Evolutionary conservation across 2,888 invertebrate species (phyloP).

Genomic region (Celastrina argiolus): DNA sequence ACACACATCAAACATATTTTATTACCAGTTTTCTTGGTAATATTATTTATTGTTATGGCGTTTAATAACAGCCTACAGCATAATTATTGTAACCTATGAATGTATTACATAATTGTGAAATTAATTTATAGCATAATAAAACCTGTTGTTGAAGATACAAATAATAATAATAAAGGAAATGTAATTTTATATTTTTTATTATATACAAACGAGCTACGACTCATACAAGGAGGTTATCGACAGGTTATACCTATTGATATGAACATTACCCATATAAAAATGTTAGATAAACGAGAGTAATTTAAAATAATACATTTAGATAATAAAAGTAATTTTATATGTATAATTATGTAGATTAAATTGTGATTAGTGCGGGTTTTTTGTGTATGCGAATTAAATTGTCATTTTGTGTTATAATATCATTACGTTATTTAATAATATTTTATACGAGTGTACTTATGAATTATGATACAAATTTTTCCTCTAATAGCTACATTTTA

Average conservation of each 20-base stretch:
- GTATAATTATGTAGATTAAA: constrained; percentile 23
- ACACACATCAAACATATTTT: constrained; percentile 5
- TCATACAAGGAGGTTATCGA: constrained; percentile 20
- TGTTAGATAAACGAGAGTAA: constrained; percentile 3
- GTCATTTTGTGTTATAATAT: neutral
- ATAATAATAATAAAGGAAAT: constrained; percentile 10
- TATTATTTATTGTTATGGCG: constrained; percentile 1
- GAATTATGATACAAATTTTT: no score
- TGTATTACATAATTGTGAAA: constrained; percentile 1
- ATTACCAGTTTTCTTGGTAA: neutral
- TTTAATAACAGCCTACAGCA: constrained; percentile 1
- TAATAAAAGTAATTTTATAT: constrained; percentile 21
- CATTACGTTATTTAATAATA: no score
- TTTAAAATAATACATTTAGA: constrained; percentile 15
- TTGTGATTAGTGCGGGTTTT: constrained; percentile 8
- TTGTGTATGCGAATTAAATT: constrained; percentile 25
- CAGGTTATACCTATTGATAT: neutral
- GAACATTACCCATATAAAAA: constrained; percentile 12
- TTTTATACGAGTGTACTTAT: no score
- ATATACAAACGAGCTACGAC: neutral
- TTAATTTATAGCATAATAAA: neutral
- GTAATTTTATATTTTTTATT: neutral
- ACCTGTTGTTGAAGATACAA: neutral
- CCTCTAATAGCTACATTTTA: no score
- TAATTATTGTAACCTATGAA: neutral